Evolutionary conservation across 2,797 vertebrate species (phyloP).

Genomic region (Furcifer pardalis): DNA sequence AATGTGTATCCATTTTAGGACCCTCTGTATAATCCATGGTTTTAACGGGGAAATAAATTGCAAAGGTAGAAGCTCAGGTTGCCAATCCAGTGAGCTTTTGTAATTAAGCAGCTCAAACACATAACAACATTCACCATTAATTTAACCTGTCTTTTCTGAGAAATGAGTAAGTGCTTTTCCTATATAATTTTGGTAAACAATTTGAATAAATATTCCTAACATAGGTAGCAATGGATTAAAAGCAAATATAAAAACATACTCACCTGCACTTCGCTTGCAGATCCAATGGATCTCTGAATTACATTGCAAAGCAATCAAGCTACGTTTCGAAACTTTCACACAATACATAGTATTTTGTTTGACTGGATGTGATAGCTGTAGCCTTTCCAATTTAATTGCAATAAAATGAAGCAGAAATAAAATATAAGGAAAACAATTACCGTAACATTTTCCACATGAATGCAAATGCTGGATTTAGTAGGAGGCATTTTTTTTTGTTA

Average conservation of each 20-base stretch:
- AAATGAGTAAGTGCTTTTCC: neutral
- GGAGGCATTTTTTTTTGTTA: too few species aligned
- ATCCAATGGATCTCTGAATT: slow-evolving; percentile 34
- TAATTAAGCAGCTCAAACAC: neutral
- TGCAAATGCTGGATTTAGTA: neutral
- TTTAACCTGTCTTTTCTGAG: too few species aligned
- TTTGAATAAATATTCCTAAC: neutral
- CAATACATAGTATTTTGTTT: slow-evolving; percentile 20
- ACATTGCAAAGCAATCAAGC: slow-evolving; percentile 23
- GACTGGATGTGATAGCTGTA: neutral
- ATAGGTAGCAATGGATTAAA: neutral
- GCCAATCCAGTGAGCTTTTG: too few species aligned
- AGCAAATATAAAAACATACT: neutral
- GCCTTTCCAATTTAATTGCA: slow-evolving; percentile 28
- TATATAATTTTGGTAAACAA: neutral
- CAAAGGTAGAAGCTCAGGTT: neutral
- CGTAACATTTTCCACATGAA: neutral
- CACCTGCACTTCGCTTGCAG: slow-evolving; percentile 35
- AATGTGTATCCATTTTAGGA: too few species aligned
- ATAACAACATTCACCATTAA: too few species aligned
- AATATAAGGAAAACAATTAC: neutral
- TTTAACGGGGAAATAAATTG: neutral
- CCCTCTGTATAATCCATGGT: neutral
- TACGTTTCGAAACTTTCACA: slow-evolving; percentile 33
- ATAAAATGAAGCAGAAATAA: slow-evolving; percentile 2